Base-by-base conservation (phyloP, 1,140 invertebrate species). In the Hestina assimilis region DNA sequence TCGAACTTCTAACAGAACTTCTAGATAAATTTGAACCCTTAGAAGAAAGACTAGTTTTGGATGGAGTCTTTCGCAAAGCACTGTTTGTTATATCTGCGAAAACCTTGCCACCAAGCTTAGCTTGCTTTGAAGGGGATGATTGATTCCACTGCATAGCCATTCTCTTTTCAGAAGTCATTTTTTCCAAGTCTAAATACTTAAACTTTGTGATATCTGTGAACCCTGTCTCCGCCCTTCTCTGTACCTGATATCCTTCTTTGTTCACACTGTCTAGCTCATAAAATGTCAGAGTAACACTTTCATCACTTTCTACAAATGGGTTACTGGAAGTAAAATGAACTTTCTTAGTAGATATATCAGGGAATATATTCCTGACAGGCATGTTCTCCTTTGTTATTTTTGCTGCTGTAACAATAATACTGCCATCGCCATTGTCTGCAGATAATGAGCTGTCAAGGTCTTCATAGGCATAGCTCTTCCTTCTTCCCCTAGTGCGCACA, bases 381-480 rank as follows among this genome's bases (percentile, higher is more conserved):
- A 89, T 82, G 29, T 83, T 81, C 3, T 84, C 77, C 19, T 79
- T 72, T 6, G 86, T 88, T 40, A 92, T 72, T 75, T 90, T 91
- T 15, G 80, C 78, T 31, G 89, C 88, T 45, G 91, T 92, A 4
- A 89, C 74, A 15, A 91, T 70, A 33, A 91, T 82, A 62, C 89
- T 90, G 12, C 87, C 84, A 43, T 92, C 90, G 0, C 90, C 90
- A 19, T 80, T 75, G 65, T 91, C 91, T 3, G 90, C 90, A n/a
- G 90, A 90, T 50, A 90, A 70, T 5, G 90, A 91, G 61, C 90
- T 89, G 66, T 92, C 90, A 5, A 90, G 65, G 50, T 91, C 89
- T 65, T 90, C 87, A 54, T 89, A 89, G 0, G 66, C 72, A 33
- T 71, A 79, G 47, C 69, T 82, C 61, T 85, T 75, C 47, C 87